These are phyloP conservation scores for Pollenia amentaria DNA, from an alignment of 2,888 invertebrate genomes.

Conservation along the genomic window DNA sequence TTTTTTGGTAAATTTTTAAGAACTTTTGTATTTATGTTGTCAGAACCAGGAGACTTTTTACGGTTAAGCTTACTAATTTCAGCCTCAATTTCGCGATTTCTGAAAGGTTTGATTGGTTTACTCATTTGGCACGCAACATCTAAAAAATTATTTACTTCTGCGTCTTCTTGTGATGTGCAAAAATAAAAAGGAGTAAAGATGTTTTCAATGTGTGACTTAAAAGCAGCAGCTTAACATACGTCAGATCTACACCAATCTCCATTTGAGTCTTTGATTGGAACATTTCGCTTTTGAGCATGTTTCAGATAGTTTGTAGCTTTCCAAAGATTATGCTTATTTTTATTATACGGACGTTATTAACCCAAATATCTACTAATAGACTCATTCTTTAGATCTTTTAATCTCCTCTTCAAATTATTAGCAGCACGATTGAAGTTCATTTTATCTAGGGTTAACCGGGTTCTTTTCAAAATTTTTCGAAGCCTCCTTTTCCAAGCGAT, in stretches of 20 bases:
- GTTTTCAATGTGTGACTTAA: no score
- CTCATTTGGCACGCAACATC: no score
- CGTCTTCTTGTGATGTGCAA: not conserved
- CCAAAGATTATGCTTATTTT: no score
- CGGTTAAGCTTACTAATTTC: not conserved
- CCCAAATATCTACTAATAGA: no score
- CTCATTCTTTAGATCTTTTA: not conserved
- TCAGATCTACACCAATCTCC: not conserved
- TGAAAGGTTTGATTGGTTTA: not conserved
- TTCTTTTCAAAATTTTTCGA: not conserved
- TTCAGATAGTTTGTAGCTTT: no score
- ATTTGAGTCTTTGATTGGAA: no score
- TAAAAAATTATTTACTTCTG: not conserved
- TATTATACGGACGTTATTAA: no score
- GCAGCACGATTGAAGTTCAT: conserved; percentile 13
- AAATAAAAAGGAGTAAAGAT: no score
- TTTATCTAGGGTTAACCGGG: not conserved
- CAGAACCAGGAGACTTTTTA: not conserved
- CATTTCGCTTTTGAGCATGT: no score
- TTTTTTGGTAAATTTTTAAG: not conserved
- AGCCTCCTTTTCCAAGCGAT: not conserved
- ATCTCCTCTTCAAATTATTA: not conserved
- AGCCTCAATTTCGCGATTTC: not conserved
- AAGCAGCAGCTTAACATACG: not conserved
- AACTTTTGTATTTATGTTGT: no score